Evolutionary conservation across 2,113 vertebrate genomes (phyloP).

Genomic region (Agapornis roseicollis): DNA sequence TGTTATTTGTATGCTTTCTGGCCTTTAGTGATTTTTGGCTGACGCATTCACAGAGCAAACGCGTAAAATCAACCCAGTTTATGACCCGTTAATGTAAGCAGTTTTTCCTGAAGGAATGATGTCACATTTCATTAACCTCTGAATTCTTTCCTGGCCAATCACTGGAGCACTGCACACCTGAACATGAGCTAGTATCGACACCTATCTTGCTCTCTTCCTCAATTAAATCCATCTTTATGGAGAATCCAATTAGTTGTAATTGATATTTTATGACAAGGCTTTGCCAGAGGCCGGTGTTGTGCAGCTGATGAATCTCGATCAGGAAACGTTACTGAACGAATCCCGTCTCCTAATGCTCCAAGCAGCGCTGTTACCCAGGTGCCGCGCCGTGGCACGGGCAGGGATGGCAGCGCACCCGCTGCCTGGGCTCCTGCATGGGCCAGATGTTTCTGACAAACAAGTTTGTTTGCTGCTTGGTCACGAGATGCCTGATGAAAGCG

Average conservation of each 20-base stretch:
- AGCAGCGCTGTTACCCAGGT: not conserved
- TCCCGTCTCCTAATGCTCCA: not conserved
- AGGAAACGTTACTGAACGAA: not conserved
- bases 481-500: not conserved
- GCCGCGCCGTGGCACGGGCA: not conserved
- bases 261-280: not conserved
- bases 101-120: not conserved
- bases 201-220: not conserved
- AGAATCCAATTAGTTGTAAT: slow-evolving; percentile 40
- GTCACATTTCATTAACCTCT: not conserved
- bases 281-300: not conserved
- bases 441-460: slow-evolving; percentile 39
- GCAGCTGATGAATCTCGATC: not conserved
- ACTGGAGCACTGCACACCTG: slow-evolving; percentile 8
- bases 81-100: not conserved
- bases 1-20: not conserved
- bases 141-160: not conserved
- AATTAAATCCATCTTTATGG: slow-evolving; percentile 15
- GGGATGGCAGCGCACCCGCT: not conserved
- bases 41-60: not conserved
- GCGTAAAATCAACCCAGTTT: not conserved
- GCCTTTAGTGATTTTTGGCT: not conserved
- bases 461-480: not conserved
- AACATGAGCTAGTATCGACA: not conserved
- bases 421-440: not conserved